A percentile compares a stretch with the other conserved stretches of the same genome.
These are phyloP conservation scores for Halichoeres trimaculatus DNA, from an alignment of 2,113 vertebrate genomes.

Conservation along the genomic window DNA sequence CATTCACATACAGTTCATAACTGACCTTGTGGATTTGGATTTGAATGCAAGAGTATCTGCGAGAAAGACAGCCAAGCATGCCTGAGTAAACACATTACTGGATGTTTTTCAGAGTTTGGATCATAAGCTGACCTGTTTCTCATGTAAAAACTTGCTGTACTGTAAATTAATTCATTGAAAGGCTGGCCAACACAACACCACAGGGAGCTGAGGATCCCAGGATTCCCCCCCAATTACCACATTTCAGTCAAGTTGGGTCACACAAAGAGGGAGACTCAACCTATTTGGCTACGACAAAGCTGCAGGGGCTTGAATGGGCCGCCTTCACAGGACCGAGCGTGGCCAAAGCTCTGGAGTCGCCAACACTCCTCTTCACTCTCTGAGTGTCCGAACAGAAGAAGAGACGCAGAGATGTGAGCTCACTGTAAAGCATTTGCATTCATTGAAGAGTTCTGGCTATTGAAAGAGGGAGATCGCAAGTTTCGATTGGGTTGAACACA, in stretches of 20 bases:
- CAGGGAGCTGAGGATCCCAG: conserved; percentile 49
- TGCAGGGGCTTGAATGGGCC: conserved; percentile 49
- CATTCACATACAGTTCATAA: neutral
- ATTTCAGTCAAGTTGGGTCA: conserved; percentile 71
- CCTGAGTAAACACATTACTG: conserved; percentile 17
- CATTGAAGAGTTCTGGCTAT: neutral
- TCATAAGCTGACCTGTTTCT: conserved; percentile 60
- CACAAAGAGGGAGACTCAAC: conserved; percentile 64
- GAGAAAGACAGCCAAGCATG: neutral
- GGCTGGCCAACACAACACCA: conserved; percentile 48
- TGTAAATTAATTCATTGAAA: conserved; percentile 53
- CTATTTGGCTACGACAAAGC: conserved; percentile 65
- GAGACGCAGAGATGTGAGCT: conserved; percentile 8
- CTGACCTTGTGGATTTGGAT: neutral
- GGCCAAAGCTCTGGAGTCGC: conserved; percentile 33
- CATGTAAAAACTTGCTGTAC: conserved; percentile 34
- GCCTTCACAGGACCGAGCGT: conserved; percentile 39
- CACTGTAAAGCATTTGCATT: neutral
- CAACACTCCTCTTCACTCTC: conserved; percentile 32
- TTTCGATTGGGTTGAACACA: neutral
- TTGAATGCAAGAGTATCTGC: neutral
- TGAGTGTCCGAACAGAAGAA: conserved; percentile 29
- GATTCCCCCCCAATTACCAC: conserved; percentile 69
- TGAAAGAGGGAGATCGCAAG: neutral
- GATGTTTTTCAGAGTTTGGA: conserved; percentile 17